Conservation (phyloP, 2,888 invertebrate species). For the Choreutis nemorana region DNA sequence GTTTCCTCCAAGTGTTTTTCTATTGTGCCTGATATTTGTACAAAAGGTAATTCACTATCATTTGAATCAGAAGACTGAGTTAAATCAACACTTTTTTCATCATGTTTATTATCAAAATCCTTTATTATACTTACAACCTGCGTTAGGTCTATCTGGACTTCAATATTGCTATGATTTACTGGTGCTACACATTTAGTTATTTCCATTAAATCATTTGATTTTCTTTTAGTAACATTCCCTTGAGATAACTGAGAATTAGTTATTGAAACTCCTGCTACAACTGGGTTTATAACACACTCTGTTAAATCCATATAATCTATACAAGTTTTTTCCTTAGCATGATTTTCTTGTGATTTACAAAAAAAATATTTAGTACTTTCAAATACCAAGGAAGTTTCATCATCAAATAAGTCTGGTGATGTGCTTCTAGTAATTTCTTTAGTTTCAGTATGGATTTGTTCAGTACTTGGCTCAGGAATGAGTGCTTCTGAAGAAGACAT, state of each 20-base stretch:
- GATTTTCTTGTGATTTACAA: conserved; percentile 9
- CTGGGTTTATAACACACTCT: conserved; percentile 18
- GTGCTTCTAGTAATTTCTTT: conserved; percentile 22
- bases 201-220: conserved; percentile 42
- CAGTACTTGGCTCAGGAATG: no score
- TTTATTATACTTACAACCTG: conserved; percentile 1
- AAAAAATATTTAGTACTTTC: conserved; percentile 5
- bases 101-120: conserved; percentile 5
- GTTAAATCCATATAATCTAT: conserved; percentile 30
- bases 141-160: conserved; percentile 5
- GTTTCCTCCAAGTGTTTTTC: conserved; percentile 24
- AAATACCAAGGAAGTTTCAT: conserved; percentile 28
- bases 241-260: conserved; percentile 14
- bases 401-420: conserved; percentile 60
- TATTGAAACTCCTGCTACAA: conserved; percentile 5
- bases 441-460: not conserved
- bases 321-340: conserved; percentile 6
- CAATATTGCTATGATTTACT: conserved; percentile 14
- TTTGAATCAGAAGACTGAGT: conserved; percentile 35
- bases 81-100: conserved; percentile 22
- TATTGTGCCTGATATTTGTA: conserved; percentile 20
- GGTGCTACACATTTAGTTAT: conserved; percentile 34
- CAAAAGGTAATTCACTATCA: conserved; percentile 27
- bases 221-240: conserved; percentile 23
- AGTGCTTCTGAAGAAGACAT: not conserved